Conservation (phyloP, 1,140 invertebrate genomes). For the Trichonephila inaurata region DNA sequence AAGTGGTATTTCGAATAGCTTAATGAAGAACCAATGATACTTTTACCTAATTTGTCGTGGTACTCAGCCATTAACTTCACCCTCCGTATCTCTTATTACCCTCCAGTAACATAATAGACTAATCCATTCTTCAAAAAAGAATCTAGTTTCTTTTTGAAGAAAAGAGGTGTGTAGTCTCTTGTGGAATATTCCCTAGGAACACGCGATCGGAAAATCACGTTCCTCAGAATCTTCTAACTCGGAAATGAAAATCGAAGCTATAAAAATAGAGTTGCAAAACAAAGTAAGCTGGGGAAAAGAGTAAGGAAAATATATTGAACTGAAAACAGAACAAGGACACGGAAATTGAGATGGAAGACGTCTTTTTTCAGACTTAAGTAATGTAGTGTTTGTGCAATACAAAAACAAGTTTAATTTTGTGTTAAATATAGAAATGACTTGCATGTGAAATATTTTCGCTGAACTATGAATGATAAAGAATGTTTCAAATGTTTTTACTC, state of each 20-base stretch:
- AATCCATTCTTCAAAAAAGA: background rate
- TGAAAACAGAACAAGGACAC: background rate
- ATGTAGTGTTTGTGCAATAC: too few relatives aligned
- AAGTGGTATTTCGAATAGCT: background rate
- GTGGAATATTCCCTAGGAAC: background rate
- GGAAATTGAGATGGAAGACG: too few relatives aligned
- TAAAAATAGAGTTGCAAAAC: background rate
- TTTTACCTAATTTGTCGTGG: constrained; percentile 44
- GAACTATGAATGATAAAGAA: too few relatives aligned
- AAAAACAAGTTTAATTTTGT: too few relatives aligned
- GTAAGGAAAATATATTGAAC: background rate
- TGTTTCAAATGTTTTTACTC: too few relatives aligned
- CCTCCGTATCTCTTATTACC: background rate
- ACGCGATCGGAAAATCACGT: constrained; percentile 67
- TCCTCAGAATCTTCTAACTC: background rate
- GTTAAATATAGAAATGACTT: too few relatives aligned
- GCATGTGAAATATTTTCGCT: too few relatives aligned
- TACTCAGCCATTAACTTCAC: background rate
- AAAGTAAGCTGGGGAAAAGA: background rate
- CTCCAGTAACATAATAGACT: constrained; percentile 24
- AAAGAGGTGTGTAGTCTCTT: background rate
- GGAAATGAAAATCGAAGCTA: constrained; percentile 25
- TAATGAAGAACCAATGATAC: constrained; percentile 51
- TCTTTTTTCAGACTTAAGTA: too few relatives aligned
- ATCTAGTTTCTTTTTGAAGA: background rate